Base-by-base conservation (phyloP, 1,140 invertebrate genomes). In the Temnothorax nylanderi region DNA sequence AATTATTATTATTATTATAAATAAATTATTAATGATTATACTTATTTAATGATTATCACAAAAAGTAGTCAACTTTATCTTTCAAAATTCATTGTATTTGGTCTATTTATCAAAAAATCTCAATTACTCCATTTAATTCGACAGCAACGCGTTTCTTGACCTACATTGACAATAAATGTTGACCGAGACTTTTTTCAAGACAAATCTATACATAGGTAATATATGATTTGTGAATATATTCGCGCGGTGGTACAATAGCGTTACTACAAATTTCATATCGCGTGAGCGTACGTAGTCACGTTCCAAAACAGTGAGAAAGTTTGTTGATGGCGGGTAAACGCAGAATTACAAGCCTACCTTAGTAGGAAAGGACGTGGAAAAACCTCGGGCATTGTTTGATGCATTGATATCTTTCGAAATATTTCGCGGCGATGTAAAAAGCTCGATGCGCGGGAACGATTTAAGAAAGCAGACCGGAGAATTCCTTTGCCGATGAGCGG, bases 381-480 rank as follows among this genome's bases (percentile, higher is more conserved):
- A 47, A 47, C 6, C 4, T 69, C 26, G 26, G 18, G 26, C 21
- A 16, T 71, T 81, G 41, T 47, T 82, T 58, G 74, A 47, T 18
- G 18, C 41, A 18, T 37, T 13, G 26, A 82, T 26, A 11, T 32
- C 3, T 34, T 41, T 54, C 13, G 26, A 44, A 18, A 58, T 51
- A 87, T 72, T 65, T 32, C 0, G 21, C 21, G 49, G 37, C 16
- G 16, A 76, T 49, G 18, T 67, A 41, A 49, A 69, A 26, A 26
- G 47, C 74, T n/a, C 56, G 3, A 58, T 32, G 26, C 18, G 34
- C 32, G 41, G 72, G 32, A n/a, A 47, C 16, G 47, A 54, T 64
- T 64, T 58, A 64, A 67, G 84, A 64, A 84, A 87, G 87, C 62
- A 85, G 64, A 78, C 85, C 78, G 74, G 49, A 54, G 32, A 74